Percentiles rank a stretch among this genome's conserved stretches.
phyloP scores from a whole-genome alignment of 2,113 vertebrate species.

The Lophochroa leadbeateri region DNA sequence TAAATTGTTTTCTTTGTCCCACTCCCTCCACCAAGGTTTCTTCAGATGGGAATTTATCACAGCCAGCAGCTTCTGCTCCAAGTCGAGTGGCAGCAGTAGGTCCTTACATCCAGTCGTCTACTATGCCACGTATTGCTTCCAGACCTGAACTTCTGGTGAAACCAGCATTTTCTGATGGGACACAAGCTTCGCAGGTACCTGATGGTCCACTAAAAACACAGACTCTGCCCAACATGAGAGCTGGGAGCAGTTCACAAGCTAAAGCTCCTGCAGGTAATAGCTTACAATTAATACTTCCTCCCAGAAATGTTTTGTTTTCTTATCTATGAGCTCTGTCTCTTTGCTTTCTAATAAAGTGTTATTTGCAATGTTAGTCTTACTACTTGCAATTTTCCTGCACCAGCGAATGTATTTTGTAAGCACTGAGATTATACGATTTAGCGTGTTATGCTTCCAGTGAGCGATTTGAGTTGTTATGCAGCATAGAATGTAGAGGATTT shows the following conservation, averaged over 20 bases:
- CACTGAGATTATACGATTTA: not conserved
- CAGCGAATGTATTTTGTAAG: not conserved
- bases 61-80: slow-evolving; percentile 78
- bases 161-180: slow-evolving; percentile 85
- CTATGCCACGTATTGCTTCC: slow-evolving; percentile 87
- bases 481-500: not conserved
- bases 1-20: not conserved
- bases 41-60: slow-evolving; percentile 78
- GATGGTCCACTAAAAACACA: slow-evolving; percentile 79
- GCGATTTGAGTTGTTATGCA: not conserved
- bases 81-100: slow-evolving; percentile 94
- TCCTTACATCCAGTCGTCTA: slow-evolving; percentile 96
- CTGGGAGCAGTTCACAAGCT: slow-evolving; percentile 60
- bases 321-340: not conserved
- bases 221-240: slow-evolving; percentile 78
- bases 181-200: slow-evolving; percentile 75
- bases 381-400: not conserved
- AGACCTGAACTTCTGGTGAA: slow-evolving; percentile 90
- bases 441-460: not conserved
- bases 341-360: not conserved
- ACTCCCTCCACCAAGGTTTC: slow-evolving; percentile 71
- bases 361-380: not conserved
- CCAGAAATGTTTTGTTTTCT: not conserved
- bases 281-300: not conserved
- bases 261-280: slow-evolving; percentile 66